Percentiles rank a stretch among this genome's conserved stretches.
Evolutionary conservation across 1,140 invertebrate species (phyloP).

Genomic region (Bombus fervidus): DNA sequence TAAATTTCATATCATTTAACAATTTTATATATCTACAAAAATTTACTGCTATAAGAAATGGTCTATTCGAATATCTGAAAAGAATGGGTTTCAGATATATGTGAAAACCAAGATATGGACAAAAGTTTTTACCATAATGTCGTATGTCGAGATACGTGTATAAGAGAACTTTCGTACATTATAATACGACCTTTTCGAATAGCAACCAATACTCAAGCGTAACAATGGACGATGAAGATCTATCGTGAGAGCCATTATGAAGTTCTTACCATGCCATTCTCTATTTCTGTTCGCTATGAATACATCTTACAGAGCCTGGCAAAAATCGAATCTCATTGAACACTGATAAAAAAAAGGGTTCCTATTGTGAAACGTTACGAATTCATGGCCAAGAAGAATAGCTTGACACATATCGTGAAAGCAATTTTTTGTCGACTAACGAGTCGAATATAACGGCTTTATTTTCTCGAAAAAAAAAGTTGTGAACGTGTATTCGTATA

Average conservation of each 20-base stretch:
- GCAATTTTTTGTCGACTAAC: slow-evolving; percentile 16
- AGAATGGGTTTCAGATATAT: neutral
- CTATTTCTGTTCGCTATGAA: slow-evolving; percentile 37
- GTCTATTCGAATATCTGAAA: neutral
- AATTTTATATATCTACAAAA: no score
- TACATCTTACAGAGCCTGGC: slow-evolving; percentile 30
- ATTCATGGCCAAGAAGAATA: slow-evolving; percentile 44
- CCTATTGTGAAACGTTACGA: slow-evolving; percentile 43
- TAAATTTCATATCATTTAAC: no score
- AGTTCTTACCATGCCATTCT: slow-evolving; percentile 37
- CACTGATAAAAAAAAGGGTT: slow-evolving; percentile 26
- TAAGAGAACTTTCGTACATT: slow-evolving; percentile 1
- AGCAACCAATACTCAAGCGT: slow-evolving; percentile 38
- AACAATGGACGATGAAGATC: slow-evolving; percentile 61
- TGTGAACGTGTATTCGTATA: neutral
- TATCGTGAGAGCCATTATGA: slow-evolving; percentile 60
- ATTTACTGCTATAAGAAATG: no score
- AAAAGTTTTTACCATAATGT: neutral
- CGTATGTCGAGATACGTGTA: neutral
- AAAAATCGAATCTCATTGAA: slow-evolving; percentile 47
- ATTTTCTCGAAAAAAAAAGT: slow-evolving; percentile 1
- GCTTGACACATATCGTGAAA: slow-evolving; percentile 18
- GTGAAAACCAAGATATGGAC: no score
- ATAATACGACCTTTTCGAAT: slow-evolving; percentile 20
- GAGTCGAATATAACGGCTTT: slow-evolving; percentile 18